A percentile compares a stretch with the other conserved stretches of the same genome.
Evolutionary conservation across 2,113 vertebrate genomes (phyloP).

Genomic region (Thalassoma bifasciatum): DNA sequence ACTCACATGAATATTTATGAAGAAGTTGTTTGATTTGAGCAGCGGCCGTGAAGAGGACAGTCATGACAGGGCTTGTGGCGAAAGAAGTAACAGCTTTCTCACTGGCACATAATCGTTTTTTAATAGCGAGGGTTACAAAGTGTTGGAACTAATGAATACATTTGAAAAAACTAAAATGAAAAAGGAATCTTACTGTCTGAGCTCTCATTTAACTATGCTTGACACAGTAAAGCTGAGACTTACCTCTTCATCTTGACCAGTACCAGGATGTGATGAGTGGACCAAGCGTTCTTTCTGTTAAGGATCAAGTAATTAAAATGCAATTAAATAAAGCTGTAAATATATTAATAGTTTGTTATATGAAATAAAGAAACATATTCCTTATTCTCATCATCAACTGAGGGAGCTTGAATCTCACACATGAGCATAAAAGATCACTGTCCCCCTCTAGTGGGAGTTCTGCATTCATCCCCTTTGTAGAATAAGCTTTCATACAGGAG

Average conservation of each 20-base stretch:
- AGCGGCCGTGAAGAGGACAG: constrained; percentile 14
- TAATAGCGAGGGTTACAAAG: not conserved
- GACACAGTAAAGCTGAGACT: not conserved
- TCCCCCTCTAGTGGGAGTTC: constrained; percentile 74
- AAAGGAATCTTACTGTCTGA: not conserved
- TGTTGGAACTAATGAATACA: not conserved
- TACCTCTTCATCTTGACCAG: constrained; percentile 89
- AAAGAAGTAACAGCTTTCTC: not conserved
- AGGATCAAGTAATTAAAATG: constrained; percentile 12
- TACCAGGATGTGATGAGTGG: constrained; percentile 85
- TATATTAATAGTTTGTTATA: not conserved
- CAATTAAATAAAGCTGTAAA: not conserved
- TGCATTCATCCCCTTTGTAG: not conserved
- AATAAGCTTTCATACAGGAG: not conserved
- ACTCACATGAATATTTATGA: constrained; percentile 56
- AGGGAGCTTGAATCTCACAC: not conserved
- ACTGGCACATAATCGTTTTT: not conserved
- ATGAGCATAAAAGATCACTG: constrained; percentile 31
- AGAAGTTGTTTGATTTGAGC: constrained; percentile 41
- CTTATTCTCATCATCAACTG: not conserved
- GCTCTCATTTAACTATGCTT: fast-evolving
- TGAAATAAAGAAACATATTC: not conserved
- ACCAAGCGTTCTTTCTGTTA: constrained; percentile 88
- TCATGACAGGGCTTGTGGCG: not conserved
- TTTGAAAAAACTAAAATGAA: no score